Base-by-base conservation (phyloP, 2,888 invertebrate species). In the Mayetiola destructor region DNA sequence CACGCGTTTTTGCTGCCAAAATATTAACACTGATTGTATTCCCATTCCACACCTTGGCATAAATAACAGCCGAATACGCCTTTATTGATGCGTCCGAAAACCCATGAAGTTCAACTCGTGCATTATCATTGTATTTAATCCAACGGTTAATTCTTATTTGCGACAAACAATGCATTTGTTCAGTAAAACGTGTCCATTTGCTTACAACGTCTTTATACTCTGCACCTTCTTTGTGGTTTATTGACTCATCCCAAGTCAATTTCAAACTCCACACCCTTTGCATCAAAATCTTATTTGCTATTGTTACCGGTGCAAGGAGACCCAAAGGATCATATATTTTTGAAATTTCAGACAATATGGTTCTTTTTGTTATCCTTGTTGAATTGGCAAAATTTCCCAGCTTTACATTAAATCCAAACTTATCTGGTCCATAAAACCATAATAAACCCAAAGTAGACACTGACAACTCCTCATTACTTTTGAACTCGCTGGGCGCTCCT, bases 381-480 rank as follows among this genome's bases (percentile, higher is more conserved):
- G 23, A 5, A 42, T 42, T 30, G 16, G n/a, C n/a, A n/a, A n/a
- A n/a, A n/a, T n/a, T n/a, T n/a, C n/a, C n/a, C n/a, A n/a, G n/a
- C n/a, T n/a, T n/a, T n/a, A n/a, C n/a, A n/a, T n/a, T n/a, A n/a
- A n/a, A n/a, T 12, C 40, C 21, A 5, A 40, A 21, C 12, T 40
- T 4, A 21, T 40, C 40, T 12, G 2, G 9, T 20, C 2, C 2
- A 10, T 40, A 3, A 40, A 9, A 40, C 40, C 40, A 40, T 10
- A 10, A 10, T 21, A 40, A 21, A 21, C 40, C 40, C 3, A 40
- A 10, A 12, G 21, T 21, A 12, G 40, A 3, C 2, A 61, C 32
- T 3, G 40, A 29, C 9, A 57, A 27, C 55, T 29, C n/a, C 35
- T 29, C 14, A 59, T 60, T 3, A 10, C 4, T 2, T 56, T 21